A percentile compares a stretch with the other conserved stretches of the same genome.
Conservation (phyloP, 2,113 vertebrate species). For the Tetraodon nigroviridis region DNA sequence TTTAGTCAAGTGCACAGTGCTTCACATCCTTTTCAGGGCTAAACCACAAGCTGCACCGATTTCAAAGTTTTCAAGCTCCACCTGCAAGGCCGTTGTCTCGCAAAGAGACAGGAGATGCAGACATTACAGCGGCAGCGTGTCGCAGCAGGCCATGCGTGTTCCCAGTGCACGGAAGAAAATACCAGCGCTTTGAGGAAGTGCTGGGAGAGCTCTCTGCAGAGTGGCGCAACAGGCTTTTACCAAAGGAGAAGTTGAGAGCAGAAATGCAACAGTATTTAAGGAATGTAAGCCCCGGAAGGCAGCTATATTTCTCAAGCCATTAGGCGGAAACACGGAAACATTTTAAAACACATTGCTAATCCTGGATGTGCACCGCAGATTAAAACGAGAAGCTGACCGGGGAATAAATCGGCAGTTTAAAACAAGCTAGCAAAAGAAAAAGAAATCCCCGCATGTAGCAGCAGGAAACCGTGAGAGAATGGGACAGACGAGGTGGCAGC, state of each 20-base stretch:
- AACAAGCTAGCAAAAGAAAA: slow-evolving; percentile 41
- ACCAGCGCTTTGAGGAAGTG: slow-evolving; percentile 47
- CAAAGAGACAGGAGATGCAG: background rate
- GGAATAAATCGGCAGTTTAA: slow-evolving; percentile 59
- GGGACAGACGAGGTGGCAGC: slow-evolving; percentile 26
- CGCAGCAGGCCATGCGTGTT: background rate
- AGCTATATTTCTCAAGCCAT: background rate
- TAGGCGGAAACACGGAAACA: background rate
- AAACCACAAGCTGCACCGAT: slow-evolving; percentile 18
- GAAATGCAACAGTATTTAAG: background rate
- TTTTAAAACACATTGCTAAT: background rate
- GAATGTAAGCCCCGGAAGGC: background rate
- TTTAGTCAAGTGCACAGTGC: slow-evolving; percentile 28
- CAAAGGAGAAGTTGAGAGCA: background rate
- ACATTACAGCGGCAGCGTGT: background rate
- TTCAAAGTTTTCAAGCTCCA: background rate
- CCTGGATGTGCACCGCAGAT: background rate
- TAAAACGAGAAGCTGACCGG: background rate
- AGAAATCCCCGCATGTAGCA: slow-evolving; percentile 21
- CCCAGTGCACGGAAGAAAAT: background rate
- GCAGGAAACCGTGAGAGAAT: slow-evolving; percentile 53
- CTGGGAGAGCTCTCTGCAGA: slow-evolving; percentile 13
- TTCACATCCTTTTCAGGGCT: slow-evolving; percentile 42
- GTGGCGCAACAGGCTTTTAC: slow-evolving; percentile 41
- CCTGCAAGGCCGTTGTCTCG: background rate